Evolutionary conservation across 2,797 vertebrate species (phyloP), one percentile per base, ranked within the genome.

Genomic region (Poecilia picta): DNA sequence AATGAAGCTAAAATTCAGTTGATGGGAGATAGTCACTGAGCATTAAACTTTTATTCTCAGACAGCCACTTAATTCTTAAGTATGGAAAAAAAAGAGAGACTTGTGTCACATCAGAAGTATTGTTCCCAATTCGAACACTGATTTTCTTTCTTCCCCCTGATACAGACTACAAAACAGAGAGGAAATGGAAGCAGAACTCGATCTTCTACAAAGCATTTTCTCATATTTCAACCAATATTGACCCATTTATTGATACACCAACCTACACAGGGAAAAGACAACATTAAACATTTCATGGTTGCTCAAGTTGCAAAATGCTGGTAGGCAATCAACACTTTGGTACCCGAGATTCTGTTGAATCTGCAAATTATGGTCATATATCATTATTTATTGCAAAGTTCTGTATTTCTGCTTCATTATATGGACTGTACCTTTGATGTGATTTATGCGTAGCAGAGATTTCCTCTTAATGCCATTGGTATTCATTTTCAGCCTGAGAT

Each of bases 401-500:
- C 5, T 15, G 55, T 59, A 31, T 59, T 6, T 57, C 55, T 59
- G 55, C 13, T 59, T 59, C 55, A 31, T 12, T 31, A 4, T 28
- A 28, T 59, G n/a, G n/a, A 28, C 13, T 57, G n/a, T 28, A 57
- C 11, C 53, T 57, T 57, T 28, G 4, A 13, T 28, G 11, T 28
- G 55, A 57, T 13, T 28, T 8, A 57, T 15, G 28, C 12, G 7
- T 41, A 16, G 8, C 20, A n/a, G 3, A 8, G 33, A 36, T 45
- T 15, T 28, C 49, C 33, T 64, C 55, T 57, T 49, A 39, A 28
- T 72, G 47, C 11, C 5, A 36, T 33, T 20, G 8, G 18, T 23
- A 23, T n/a, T 73, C 43, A 62, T 68, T 73, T 10, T 71, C 73
- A 49, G 73, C 45, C 51, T 68, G 77, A 76, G 78, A 74, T 15